phyloP scores from a whole-genome alignment of 2,888 invertebrate species.

The Atethmia centrago region DNA sequence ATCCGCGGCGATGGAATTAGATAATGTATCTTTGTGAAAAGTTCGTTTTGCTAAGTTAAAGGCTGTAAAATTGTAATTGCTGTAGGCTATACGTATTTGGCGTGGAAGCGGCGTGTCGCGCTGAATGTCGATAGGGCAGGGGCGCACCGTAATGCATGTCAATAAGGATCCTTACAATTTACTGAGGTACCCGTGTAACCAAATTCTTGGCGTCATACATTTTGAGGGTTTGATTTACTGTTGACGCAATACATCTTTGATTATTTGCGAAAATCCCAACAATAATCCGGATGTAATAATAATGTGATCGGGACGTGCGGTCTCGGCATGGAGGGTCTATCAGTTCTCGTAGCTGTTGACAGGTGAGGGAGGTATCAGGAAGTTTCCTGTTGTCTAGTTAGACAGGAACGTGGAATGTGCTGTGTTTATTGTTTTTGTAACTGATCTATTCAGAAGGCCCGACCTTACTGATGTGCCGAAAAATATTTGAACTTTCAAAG shows the following conservation, averaged over 20 bases:
- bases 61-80: slow-evolving; percentile 87
- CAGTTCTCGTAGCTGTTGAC: slow-evolving; percentile 27
- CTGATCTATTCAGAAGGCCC: not conserved
- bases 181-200: slow-evolving; percentile 74
- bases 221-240: slow-evolving; percentile 70
- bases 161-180: slow-evolving; percentile 83
- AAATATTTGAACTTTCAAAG: slow-evolving; percentile 5
- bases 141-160: slow-evolving; percentile 84
- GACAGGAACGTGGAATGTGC: slow-evolving; percentile 9
- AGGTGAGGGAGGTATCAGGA: slow-evolving; percentile 14
- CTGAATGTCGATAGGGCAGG: slow-evolving; percentile 82
- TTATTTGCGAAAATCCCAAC: slow-evolving; percentile 50
- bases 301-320: slow-evolving; percentile 48
- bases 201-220: slow-evolving; percentile 79
- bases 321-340: slow-evolving; percentile 22
- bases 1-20: slow-evolving; percentile 86
- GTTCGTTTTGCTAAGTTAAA: slow-evolving; percentile 78
- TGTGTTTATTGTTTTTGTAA: slow-evolving; percentile 32
- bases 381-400: too few species aligned
- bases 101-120: slow-evolving; percentile 76
- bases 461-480: not conserved
- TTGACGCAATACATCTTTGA: slow-evolving; percentile 56
- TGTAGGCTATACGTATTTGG: slow-evolving; percentile 85
- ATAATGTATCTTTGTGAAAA: slow-evolving; percentile 86
- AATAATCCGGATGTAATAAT: slow-evolving; percentile 51